phyloP scores from a whole-genome alignment of 1,140 invertebrate species.

The Drosophila takahashii region DNA sequence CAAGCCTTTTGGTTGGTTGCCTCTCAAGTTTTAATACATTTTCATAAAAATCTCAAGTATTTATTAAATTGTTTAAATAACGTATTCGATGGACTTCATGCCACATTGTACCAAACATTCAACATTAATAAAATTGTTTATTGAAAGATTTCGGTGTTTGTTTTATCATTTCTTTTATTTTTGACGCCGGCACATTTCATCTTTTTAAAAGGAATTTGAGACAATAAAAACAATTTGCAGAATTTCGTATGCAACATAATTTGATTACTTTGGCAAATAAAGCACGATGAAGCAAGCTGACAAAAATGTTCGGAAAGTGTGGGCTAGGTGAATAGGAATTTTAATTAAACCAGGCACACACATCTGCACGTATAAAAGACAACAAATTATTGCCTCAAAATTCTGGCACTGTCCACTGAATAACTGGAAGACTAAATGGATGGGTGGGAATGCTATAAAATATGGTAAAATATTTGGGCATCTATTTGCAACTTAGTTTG shows the following conservation, averaged over 20 bases:
- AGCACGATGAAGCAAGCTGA: constrained; percentile 17
- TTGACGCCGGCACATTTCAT: constrained; percentile 1
- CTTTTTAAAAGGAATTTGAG: constrained; percentile 23
- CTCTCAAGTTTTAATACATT: not conserved
- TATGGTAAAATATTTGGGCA: constrained; percentile 52
- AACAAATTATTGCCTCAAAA: constrained; percentile 56
- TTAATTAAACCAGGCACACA: constrained; percentile 69
- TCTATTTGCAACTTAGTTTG: constrained; percentile 44
- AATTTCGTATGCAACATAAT: constrained; percentile 37
- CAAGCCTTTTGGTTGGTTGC: not conserved
- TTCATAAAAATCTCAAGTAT: not conserved
- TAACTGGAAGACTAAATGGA: not conserved
- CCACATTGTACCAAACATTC: not conserved
- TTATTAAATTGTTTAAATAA: not conserved
- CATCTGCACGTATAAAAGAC: constrained; percentile 3
- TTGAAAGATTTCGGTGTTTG: constrained; percentile 5
- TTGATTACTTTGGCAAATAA: constrained; percentile 46
- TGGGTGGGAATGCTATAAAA: constrained; percentile 17
- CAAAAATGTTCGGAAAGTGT: constrained; percentile 15
- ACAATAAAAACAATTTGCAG: constrained; percentile 38
- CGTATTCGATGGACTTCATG: not conserved
- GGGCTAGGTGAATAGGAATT: constrained; percentile 54
- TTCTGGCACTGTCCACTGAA: constrained; percentile 9
- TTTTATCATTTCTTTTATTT: constrained; percentile 13
- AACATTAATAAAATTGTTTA: constrained; percentile 22